phyloP scores from a whole-genome alignment of 2,113 vertebrate genomes.

The Thryonomys swinderianus region DNA sequence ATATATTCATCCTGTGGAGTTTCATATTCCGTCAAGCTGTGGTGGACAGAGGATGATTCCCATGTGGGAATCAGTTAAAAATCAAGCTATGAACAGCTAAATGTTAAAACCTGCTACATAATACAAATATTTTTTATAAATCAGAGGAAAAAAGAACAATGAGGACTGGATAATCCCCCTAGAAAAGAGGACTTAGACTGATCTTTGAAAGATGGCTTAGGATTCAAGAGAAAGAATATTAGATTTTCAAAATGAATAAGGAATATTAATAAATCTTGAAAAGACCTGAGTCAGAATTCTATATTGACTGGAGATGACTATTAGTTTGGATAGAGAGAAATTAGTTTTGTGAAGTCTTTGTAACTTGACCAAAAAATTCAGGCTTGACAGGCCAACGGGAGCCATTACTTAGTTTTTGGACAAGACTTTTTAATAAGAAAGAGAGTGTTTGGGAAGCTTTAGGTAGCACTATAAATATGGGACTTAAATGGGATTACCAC shows the following conservation, averaged over 20 bases:
- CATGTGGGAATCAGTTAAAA: slow-evolving; percentile 20
- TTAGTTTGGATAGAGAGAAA: slow-evolving; percentile 27
- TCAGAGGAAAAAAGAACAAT: slow-evolving; percentile 9
- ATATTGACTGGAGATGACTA: not conserved
- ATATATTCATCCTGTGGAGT: not conserved
- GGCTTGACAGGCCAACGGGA: not conserved
- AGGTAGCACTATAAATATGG: not conserved
- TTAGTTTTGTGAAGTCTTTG: slow-evolving; percentile 23
- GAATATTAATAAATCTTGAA: slow-evolving; percentile 1
- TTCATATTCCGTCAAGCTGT: not conserved
- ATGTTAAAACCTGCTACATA: not conserved
- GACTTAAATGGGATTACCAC: not conserved
- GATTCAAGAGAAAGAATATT: not conserved
- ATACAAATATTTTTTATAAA: slow-evolving; percentile 30
- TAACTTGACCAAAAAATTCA: slow-evolving; percentile 13
- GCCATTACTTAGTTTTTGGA: not conserved
- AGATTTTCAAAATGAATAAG: slow-evolving; percentile 28
- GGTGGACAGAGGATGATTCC: not conserved
- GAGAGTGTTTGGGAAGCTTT: not conserved
- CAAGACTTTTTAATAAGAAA: slow-evolving; percentile 16
- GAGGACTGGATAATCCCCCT: not conserved
- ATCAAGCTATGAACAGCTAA: not conserved
- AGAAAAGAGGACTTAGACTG: not conserved
- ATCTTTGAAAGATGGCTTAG: slow-evolving; percentile 50
- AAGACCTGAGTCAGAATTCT: slow-evolving; percentile 20